phyloP scores from a whole-genome alignment of 2,888 invertebrate genomes.

The Helicoverpa assulta region DNA sequence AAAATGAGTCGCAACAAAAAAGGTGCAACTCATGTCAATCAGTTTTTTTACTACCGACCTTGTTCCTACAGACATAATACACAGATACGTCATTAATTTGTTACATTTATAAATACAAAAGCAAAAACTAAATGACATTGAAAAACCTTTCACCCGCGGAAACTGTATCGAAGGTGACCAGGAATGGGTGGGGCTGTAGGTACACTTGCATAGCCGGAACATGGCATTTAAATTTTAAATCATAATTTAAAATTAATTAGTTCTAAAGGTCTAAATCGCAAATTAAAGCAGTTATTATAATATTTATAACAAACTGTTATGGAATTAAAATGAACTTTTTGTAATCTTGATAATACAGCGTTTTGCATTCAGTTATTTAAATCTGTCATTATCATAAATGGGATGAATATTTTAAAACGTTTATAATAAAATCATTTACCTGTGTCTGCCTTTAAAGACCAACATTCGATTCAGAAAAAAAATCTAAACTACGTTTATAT shows the following conservation, averaged over 20 bases:
- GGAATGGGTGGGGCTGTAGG: constrained; percentile 65
- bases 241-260: constrained; percentile 7
- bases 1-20: constrained; percentile 4
- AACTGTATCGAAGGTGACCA: constrained; percentile 73
- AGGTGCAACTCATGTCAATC: constrained; percentile 19
- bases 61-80: constrained; percentile 42
- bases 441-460: neutral
- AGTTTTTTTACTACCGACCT: constrained; percentile 49
- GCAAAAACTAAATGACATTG: constrained; percentile 72
- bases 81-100: constrained; percentile 49
- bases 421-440: neutral
- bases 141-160: constrained; percentile 79
- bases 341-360: too few species aligned
- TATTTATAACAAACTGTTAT: neutral
- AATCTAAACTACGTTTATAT: too few species aligned
- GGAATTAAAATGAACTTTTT: neutral
- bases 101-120: constrained; percentile 40
- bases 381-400: too few species aligned
- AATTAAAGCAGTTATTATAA: neutral
- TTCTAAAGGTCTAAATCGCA: neutral
- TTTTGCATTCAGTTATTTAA: too few species aligned
- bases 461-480: neutral
- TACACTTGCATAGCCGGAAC: constrained; percentile 45
- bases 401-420: too few species aligned
- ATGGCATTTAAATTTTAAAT: constrained; percentile 14